A percentile compares a stretch with the other conserved stretches of the same genome.
These are phyloP conservation scores for Ophion ventricosus DNA, from an alignment of 2,888 invertebrate species.

Conservation along the genomic window DNA sequence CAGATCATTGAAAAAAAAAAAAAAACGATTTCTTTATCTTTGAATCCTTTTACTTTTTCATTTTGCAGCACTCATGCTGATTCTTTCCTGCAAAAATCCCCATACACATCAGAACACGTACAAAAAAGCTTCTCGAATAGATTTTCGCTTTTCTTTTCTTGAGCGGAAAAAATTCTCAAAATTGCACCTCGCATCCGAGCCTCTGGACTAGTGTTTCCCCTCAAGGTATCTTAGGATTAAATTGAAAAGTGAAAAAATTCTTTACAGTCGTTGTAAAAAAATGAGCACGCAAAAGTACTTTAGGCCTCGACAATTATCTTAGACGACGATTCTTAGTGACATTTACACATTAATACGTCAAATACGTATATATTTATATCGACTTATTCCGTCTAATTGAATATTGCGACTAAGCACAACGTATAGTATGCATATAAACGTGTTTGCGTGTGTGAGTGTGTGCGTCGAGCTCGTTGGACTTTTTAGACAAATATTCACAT, in stretches of 20 bases:
- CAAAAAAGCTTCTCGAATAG: background rate
- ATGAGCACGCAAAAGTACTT: conserved; percentile 61
- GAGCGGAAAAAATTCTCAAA: background rate
- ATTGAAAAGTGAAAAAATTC: conserved; percentile 27
- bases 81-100: background rate
- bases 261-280: conserved; percentile 67
- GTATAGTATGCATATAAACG: conserved; percentile 29
- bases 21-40: conserved; percentile 3
- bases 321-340: conserved; percentile 60
- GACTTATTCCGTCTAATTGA: conserved; percentile 23
- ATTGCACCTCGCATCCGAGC: background rate
- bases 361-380: conserved; percentile 52
- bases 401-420: conserved; percentile 41
- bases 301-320: conserved; percentile 66
- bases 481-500: conserved; percentile 44
- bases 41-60: background rate
- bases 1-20: conserved; percentile 19
- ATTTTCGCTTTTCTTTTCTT: background rate
- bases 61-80: background rate
- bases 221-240: background rate
- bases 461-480: conserved; percentile 37
- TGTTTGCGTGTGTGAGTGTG: background rate
- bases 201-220: background rate
- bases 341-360: conserved; percentile 72
- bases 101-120: background rate